Evolutionary conservation across 1,140 invertebrate species (phyloP).

Genomic region (Megalopta genalis): DNA sequence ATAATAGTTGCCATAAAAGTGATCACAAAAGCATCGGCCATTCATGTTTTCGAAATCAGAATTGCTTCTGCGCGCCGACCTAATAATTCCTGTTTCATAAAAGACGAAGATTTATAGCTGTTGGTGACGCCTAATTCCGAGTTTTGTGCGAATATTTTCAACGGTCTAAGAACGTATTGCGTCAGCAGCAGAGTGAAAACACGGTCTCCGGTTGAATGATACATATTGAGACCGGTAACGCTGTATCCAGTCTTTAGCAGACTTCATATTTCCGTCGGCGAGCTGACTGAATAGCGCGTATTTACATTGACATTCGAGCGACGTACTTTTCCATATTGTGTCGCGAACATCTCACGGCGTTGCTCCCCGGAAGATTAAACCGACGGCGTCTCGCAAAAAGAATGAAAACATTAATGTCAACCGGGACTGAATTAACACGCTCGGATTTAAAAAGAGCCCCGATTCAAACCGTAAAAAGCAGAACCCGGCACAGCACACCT

Average conservation of each 20-base stretch:
- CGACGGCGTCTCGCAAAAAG: neutral
- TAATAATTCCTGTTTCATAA: too few species aligned
- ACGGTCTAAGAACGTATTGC: too few species aligned
- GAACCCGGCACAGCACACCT: too few species aligned
- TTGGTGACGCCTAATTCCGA: too few species aligned
- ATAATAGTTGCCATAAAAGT: too few species aligned
- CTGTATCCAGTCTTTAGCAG: neutral
- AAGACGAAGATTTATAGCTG: too few species aligned
- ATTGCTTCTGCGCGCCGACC: too few species aligned
- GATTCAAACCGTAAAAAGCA: neutral
- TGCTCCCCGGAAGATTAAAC: neutral
- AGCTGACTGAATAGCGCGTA: neutral
- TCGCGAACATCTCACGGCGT: neutral
- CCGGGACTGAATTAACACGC: neutral
- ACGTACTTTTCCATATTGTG: neutral
- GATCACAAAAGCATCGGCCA: too few species aligned
- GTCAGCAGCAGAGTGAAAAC: neutral
- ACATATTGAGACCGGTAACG: neutral
- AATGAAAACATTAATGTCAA: neutral
- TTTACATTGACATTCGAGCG: constrained; percentile 3
- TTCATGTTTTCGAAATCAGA: too few species aligned
- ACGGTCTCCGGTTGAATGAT: neutral
- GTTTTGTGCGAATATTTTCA: neutral
- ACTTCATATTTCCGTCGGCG: neutral
- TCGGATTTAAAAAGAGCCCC: neutral